Evolutionary conservation across 1,140 invertebrate species (phyloP).

Genomic region (Wiebesia pumilae): DNA sequence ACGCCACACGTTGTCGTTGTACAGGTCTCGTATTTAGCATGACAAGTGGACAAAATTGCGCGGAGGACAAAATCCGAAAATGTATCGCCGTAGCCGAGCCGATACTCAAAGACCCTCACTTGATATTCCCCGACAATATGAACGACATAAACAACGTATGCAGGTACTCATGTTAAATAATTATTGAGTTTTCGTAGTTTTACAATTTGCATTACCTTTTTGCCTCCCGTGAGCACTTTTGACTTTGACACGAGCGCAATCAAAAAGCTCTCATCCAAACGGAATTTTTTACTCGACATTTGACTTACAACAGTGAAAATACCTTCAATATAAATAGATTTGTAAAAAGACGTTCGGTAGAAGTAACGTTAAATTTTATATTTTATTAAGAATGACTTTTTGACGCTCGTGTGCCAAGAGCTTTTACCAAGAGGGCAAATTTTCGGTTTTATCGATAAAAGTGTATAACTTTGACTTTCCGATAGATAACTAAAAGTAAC

Average conservation of each 20-base stretch:
- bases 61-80: slow-evolving; percentile 74
- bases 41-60: slow-evolving; percentile 67
- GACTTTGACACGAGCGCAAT: not conserved
- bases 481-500: not conserved
- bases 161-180: slow-evolving; percentile 62
- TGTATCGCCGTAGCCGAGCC: slow-evolving; percentile 77
- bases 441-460: not conserved
- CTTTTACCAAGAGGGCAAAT: not conserved
- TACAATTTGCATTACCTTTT: not conserved
- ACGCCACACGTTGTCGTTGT: not conserved
- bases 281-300: not conserved
- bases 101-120: slow-evolving; percentile 76
- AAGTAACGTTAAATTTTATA: too few species aligned
- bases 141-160: slow-evolving; percentile 78
- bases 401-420: not conserved
- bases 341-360: too few species aligned
- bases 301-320: not conserved
- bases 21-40: slow-evolving; percentile 39
- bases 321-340: not conserved
- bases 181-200: not conserved
- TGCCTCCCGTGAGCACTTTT: not conserved
- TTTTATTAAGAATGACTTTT: not conserved
- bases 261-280: not conserved
- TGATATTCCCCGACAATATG: slow-evolving; percentile 79
- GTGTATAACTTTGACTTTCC: not conserved